A percentile compares a stretch with the other conserved stretches of the same genome.
phyloP scores from a whole-genome alignment of 1,140 invertebrate genomes.

The Carcinoscorpius rotundicauda region DNA sequence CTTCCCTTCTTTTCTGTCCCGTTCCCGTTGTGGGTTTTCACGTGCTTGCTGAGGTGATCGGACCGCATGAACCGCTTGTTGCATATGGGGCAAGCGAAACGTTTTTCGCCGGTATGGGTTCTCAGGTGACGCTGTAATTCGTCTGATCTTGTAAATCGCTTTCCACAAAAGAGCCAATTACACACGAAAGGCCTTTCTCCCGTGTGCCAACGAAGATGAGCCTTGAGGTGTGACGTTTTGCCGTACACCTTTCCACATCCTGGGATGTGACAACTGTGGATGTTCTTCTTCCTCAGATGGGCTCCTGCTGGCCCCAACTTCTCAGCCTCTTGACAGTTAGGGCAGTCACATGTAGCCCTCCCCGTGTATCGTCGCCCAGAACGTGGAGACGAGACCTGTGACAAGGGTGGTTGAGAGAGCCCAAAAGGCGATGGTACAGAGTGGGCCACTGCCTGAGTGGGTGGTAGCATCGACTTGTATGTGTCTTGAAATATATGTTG shows the following conservation, averaged over 20 bases:
- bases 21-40: slow-evolving; percentile 70
- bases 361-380: slow-evolving; percentile 90
- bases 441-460: slow-evolving; percentile 46
- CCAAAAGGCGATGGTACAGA: slow-evolving; percentile 48
- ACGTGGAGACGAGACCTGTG: slow-evolving; percentile 67
- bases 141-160: slow-evolving; percentile 88
- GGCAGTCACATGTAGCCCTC: slow-evolving; percentile 92
- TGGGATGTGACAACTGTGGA: slow-evolving; percentile 97
- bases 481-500: slow-evolving; percentile 90
- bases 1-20: slow-evolving; percentile 35
- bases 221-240: slow-evolving; percentile 57
- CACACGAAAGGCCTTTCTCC: slow-evolving; percentile 53
- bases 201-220: slow-evolving; percentile 51
- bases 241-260: slow-evolving; percentile 95
- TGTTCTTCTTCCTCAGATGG: slow-evolving; percentile 88
- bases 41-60: slow-evolving; percentile 91
- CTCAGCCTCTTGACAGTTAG: slow-evolving; percentile 95
- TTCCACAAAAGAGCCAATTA: slow-evolving; percentile 46
- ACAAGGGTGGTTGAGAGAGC: slow-evolving; percentile 33
- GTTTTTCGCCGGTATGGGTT: slow-evolving; percentile 93
- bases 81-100: slow-evolving; percentile 86
- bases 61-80: slow-evolving; percentile 93
- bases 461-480: slow-evolving; percentile 83
- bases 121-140: slow-evolving; percentile 92
- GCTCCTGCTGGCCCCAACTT: slow-evolving; percentile 84